Conservation (phyloP, 2,888 invertebrate species). For the Caenorhabditis becei region DNA sequence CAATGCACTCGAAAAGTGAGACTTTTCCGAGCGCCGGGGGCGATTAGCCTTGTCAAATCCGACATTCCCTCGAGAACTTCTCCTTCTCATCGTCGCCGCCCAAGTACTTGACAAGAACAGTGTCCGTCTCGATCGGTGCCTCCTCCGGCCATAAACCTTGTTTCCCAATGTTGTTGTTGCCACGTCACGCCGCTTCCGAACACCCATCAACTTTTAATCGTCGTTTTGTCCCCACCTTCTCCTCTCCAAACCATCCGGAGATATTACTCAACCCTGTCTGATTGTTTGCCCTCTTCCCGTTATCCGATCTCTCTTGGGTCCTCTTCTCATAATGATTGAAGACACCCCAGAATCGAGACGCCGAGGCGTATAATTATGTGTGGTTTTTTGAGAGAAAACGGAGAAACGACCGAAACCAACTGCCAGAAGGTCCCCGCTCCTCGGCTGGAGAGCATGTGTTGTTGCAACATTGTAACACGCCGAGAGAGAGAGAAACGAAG, state of each 20-base stretch:
- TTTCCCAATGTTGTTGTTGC: conserved; percentile 56
- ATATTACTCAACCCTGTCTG: background rate
- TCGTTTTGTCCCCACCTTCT: conserved; percentile 27
- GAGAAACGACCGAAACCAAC: conserved; percentile 23
- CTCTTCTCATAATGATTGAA: conserved; percentile 36
- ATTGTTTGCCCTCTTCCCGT: conserved; percentile 8
- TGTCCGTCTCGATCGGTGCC: conserved; percentile 20
- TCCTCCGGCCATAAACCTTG: conserved; percentile 47
- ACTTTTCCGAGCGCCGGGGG: conserved; percentile 7
- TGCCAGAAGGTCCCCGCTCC: conserved; percentile 18
- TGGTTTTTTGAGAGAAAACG: conserved; percentile 39
- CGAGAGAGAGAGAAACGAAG: conserved; percentile 17
- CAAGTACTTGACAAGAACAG: conserved; percentile 44
- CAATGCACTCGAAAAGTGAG: conserved; percentile 31
- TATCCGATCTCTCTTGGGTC: background rate
- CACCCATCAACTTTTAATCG: conserved; percentile 51
- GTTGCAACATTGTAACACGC: conserved; percentile 54
- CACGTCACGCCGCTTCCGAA: conserved; percentile 52
- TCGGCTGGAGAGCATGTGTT: conserved; percentile 38
- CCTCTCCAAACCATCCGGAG: background rate
- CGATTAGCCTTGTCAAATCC: conserved; percentile 54
- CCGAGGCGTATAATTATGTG: conserved; percentile 41
- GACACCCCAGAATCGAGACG: conserved; percentile 13
- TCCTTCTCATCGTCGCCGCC: conserved; percentile 12
- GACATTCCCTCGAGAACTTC: conserved; percentile 20